Evolutionary conservation across 37 sponge, comb jelly and placozoan species (phyloP).

Genomic region (Spongilla lacustris): DNA sequence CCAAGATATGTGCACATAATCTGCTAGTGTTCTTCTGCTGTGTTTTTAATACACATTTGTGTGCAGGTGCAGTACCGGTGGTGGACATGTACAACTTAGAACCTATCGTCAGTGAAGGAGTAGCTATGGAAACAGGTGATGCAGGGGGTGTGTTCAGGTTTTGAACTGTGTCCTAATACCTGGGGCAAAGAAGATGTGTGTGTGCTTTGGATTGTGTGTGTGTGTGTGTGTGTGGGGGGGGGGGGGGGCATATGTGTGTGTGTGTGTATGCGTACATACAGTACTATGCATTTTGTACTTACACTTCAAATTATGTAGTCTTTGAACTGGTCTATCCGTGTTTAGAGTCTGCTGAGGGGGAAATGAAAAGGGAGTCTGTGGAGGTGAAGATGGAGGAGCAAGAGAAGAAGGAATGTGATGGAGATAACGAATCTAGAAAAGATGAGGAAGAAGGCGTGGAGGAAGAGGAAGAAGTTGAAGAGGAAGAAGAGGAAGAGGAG

Average conservation of each 20-base stretch:
- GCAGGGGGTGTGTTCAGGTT: neutral
- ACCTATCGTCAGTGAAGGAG: neutral
- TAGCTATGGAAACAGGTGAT: neutral
- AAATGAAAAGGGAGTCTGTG: neutral
- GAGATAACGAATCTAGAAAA: constrained; percentile 1
- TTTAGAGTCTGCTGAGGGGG: too few species aligned
- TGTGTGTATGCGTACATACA: too few species aligned
- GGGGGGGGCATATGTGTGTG: neutral
- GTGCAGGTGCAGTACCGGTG: constrained; percentile 69
- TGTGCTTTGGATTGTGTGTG: neutral
- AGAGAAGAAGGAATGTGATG: constrained; percentile 27
- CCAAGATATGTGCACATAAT: too few species aligned
- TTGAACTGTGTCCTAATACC: too few species aligned
- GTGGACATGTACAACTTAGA: constrained; percentile 56
- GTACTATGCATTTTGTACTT: too few species aligned
- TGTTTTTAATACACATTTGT: neutral
- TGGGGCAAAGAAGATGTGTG: too few species aligned
- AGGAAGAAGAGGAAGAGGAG: constrained; percentile 42
- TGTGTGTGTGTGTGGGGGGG: neutral
- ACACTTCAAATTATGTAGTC: too few species aligned
- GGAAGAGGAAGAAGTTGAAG: constrained; percentile 11
- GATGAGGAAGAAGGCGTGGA: neutral
- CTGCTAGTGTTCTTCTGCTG: too few species aligned
- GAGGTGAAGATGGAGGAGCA: neutral
- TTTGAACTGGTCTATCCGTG: too few species aligned